Evolutionary conservation across 2,888 invertebrate species (phyloP), one percentile per base, ranked within the genome.

Genomic region (Limnephilus rhombicus): DNA sequence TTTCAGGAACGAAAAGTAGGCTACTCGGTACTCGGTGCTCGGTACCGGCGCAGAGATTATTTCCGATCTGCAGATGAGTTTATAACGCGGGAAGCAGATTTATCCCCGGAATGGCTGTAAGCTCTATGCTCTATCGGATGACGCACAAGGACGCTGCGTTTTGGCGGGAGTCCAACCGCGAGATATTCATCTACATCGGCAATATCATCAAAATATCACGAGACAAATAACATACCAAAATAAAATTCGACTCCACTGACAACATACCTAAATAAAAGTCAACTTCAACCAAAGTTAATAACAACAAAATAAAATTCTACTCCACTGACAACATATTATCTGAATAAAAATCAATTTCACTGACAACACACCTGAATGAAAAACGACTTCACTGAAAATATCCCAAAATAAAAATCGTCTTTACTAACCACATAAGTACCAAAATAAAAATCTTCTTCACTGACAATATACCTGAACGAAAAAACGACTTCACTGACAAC

Each of bases 91-190:
- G 88, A 80, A 29, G 18, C 68, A 24, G 88, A 88, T 88, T 88
- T 88, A 53, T 88, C 88, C 37, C 37, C 68, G 13, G 68, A 85
- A 85, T 41, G 85, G 41, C 41, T 24, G 86, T 49, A 45, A 29
- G 41, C 13, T 88, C 3, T 49, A 45, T 49, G 41, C 13, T 88
- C 12, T 31, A 34, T 24, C 88, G 24, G 88, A 29, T 88, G 88
- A 88, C 88, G 88, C 68, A 29, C 88, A 68, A 34, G 68, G 68
- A 29, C 29, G 53, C 34, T 29, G 31, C 34, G 29, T 80, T 68
- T 88, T 88, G 88, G 88, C 88, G 88, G 88, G 88, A 80, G 7
- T 88, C 88, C 88, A 88, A 37, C 37, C 13, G 24, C 18, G n/a
- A 11, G n/a, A 87, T 87, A 53, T 45, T 45, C 45, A 86, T 86